phyloP scores from a whole-genome alignment of 2,888 invertebrate species.

The Yponomeuta plumbellus region DNA sequence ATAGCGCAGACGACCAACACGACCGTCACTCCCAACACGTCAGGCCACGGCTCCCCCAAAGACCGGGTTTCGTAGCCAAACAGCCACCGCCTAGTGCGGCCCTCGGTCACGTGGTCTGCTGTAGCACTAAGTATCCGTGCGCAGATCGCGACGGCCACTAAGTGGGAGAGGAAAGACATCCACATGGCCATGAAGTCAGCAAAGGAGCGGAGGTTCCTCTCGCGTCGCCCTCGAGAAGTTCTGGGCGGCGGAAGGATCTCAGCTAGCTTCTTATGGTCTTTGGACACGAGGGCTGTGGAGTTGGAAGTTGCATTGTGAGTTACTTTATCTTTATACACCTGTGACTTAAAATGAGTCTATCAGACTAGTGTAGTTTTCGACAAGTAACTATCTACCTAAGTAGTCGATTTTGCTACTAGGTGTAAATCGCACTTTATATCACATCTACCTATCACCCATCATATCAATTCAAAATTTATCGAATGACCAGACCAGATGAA shows the following conservation, averaged over 20 bases:
- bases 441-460: too few relatives aligned
- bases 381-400: too few relatives aligned
- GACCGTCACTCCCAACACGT: constrained; percentile 78
- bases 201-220: constrained; percentile 68
- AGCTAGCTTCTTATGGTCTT: constrained; percentile 56
- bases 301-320: background rate
- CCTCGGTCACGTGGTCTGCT: constrained; percentile 78
- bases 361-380: too few relatives aligned
- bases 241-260: constrained; percentile 58
- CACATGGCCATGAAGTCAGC: constrained; percentile 77
- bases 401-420: too few relatives aligned
- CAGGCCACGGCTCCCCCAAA: constrained; percentile 79
- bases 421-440: too few relatives aligned
- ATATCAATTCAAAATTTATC: too few relatives aligned
- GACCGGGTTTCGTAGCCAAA: constrained; percentile 77
- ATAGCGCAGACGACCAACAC: constrained; percentile 77
- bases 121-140: constrained; percentile 79
- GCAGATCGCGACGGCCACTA: constrained; percentile 78
- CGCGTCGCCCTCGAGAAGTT: constrained; percentile 55
- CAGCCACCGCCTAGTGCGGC: constrained; percentile 76
- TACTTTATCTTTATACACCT: background rate
- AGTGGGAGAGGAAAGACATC: constrained; percentile 76
- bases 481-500: too few relatives aligned
- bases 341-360: too few relatives aligned
- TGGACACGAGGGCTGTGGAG: constrained; percentile 54